Evolutionary conservation across 2,888 invertebrate species (phyloP), one percentile per base, ranked within the genome.

Genomic region (Amblyteles armatorius): DNA sequence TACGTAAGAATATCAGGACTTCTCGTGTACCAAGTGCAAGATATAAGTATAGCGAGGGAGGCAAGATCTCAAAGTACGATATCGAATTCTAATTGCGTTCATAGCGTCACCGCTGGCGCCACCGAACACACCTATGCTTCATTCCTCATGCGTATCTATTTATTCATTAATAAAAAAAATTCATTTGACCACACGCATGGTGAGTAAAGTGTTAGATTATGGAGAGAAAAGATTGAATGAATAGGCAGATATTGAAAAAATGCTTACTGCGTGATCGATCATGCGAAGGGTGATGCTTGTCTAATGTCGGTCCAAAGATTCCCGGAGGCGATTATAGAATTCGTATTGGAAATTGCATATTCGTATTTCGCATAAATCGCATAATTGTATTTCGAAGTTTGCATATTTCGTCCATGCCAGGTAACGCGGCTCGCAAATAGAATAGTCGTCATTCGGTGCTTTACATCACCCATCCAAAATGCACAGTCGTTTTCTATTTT

Each of bases 51-150:
- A 55, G 44, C 63, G 33, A 50, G 9, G 7, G 52, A 36, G 57
- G 67, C 44, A 52, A 76, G 13, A 71, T 67, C 63, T 65, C 55
- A 76, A 69, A 69, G 48, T 65, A 78, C 74, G 57, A 65, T 29
- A 79, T 76, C 55, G 69, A 82, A 78, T 84, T 81, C 6, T 71
- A 84, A 84, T 79, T 63, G 65, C 55, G 36, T 26, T 57, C 57
- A 78, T 63, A 78, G n/a, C 73, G 69, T 81, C 78, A 81, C 29
- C 73, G 60, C 74, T 52, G 84, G 84, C 84, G 78, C 81, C 73
- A 55, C 36, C 29, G 40, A 65, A 68, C 77, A 68, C 77, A 80
- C 65, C 80, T 60, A 50, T 13, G 33, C 57, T 55, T 52, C 36
- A 52, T 76, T 67, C 40, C 76, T 77, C 67, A 77, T 40, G 26